Conservation (phyloP, 2,113 vertebrate genomes). For the Ammospiza caudacuta region DNA sequence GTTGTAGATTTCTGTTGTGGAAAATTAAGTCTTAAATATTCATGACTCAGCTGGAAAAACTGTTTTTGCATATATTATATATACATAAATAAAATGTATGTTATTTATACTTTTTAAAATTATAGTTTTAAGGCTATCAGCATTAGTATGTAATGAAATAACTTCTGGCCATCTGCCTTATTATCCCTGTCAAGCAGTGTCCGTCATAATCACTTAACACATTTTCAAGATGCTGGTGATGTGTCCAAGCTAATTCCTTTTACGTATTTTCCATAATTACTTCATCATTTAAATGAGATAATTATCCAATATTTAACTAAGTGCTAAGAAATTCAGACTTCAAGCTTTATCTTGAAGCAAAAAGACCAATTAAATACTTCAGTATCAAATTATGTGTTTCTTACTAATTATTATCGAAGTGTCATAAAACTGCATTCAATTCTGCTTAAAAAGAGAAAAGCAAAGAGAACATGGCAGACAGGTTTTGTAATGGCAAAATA, state of each 20-base stretch:
- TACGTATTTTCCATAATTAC: background rate
- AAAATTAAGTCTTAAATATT: background rate
- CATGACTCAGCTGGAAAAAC: constrained; percentile 11
- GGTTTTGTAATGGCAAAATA: background rate
- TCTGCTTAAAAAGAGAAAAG: background rate
- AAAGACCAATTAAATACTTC: background rate
- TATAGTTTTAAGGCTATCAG: background rate
- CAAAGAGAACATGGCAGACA: background rate
- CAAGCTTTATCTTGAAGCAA: background rate
- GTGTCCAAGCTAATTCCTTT: background rate
- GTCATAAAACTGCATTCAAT: background rate
- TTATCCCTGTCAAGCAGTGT: background rate
- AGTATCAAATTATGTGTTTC: background rate
- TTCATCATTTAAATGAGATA: background rate
- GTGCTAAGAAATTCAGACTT: background rate
- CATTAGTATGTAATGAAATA: background rate
- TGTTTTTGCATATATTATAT: background rate
- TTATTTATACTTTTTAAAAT: background rate
- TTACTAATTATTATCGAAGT: background rate
- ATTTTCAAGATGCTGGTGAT: constrained; percentile 18
- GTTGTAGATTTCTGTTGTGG: background rate
- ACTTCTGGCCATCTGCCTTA: constrained; percentile 6
- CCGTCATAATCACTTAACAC: background rate
- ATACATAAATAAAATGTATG: background rate
- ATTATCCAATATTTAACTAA: background rate